phyloP scores from a whole-genome alignment of 2,888 invertebrate genomes.

The Hirtodrosophila cameraria region DNA sequence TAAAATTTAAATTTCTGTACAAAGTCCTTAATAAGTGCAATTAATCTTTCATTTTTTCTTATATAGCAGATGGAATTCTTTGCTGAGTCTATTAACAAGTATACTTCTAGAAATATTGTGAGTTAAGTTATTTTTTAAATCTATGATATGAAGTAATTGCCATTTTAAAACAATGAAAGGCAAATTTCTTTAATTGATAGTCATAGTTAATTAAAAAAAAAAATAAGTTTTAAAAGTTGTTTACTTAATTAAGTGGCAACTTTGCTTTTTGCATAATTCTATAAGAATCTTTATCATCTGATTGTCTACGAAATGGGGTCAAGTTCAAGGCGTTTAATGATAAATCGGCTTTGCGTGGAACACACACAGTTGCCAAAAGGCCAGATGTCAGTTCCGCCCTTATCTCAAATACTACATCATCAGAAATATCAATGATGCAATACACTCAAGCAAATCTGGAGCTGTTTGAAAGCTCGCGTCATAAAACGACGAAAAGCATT shows the following conservation, averaged over 20 bases:
- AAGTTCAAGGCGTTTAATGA: conserved; percentile 25
- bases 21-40: too few relatives aligned
- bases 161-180: too few relatives aligned
- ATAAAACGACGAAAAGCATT: conserved; percentile 5
- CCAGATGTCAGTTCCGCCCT: conserved; percentile 26
- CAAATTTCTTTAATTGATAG: too few relatives aligned
- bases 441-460: conserved; percentile 11
- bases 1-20: too few relatives aligned
- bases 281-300: conserved; percentile 11
- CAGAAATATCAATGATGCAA: conserved; percentile 11
- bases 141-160: too few relatives aligned
- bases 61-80: too few relatives aligned
- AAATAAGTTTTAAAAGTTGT: too few relatives aligned
- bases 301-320: conserved; percentile 11
- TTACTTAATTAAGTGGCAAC: background rate
- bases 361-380: conserved; percentile 14
- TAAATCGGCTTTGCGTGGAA: background rate
- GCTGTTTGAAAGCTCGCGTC: conserved; percentile 1
- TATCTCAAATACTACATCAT: conserved; percentile 32
- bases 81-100: too few relatives aligned
- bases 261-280: background rate
- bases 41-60: too few relatives aligned
- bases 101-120: too few relatives aligned
- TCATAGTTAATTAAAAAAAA: too few relatives aligned
- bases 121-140: too few relatives aligned